These are phyloP conservation scores for Drosophila kepulauana DNA, from an alignment of 1,140 invertebrate genomes.

Conservation along the genomic window DNA sequence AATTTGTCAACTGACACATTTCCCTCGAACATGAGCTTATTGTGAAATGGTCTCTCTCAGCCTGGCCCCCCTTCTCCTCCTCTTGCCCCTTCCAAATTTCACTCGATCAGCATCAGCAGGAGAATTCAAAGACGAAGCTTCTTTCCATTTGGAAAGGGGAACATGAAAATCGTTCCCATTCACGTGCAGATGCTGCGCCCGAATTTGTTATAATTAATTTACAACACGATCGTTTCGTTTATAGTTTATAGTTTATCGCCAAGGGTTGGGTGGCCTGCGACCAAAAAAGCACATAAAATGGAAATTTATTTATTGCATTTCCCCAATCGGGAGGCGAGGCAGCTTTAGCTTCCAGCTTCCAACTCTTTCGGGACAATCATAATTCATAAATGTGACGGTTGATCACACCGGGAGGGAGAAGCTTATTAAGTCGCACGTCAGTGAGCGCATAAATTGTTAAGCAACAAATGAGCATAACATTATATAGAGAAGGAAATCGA, in stretches of 20 bases:
- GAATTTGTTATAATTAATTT: conserved; percentile 83
- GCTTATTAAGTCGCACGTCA: conserved; percentile 81
- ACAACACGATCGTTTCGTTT: conserved; percentile 69
- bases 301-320: conserved; percentile 76
- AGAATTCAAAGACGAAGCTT: background rate
- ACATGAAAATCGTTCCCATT: conserved; percentile 18
- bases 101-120: background rate
- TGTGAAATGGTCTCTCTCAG: conserved; percentile 57
- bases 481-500: conserved; percentile 26
- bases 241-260: conserved; percentile 33
- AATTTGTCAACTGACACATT: conserved; percentile 83
- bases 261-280: conserved; percentile 23
- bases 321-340: conserved; percentile 27
- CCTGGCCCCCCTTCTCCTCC: conserved; percentile 5
- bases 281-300: conserved; percentile 44
- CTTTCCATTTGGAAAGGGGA: background rate
- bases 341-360: conserved; percentile 19
- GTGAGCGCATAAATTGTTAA: conserved; percentile 73
- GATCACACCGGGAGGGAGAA: conserved; percentile 1
- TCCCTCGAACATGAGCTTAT: conserved; percentile 53
- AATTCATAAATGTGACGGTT: conserved; percentile 66
- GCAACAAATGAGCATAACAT: conserved; percentile 35
- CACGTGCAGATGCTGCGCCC: conserved; percentile 12
- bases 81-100: background rate
- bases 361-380: conserved; percentile 40